These are phyloP conservation scores for Leptobrachium ailaonicum DNA, from an alignment of 2,113 vertebrate species.

Conservation along the genomic window DNA sequence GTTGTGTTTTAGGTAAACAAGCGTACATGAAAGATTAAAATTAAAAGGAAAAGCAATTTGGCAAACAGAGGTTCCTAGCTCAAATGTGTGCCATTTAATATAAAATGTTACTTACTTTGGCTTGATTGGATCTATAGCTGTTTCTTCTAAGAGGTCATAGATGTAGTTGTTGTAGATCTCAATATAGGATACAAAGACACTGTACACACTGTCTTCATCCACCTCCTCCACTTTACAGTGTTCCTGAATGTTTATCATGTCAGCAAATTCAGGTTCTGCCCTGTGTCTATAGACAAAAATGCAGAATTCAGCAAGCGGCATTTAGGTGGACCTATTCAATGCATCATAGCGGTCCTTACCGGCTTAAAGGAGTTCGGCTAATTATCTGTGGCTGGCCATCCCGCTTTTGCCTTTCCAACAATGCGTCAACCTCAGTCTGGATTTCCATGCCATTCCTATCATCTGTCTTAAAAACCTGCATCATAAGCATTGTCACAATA, in stretches of 20 bases:
- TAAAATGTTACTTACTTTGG: slow-evolving; percentile 79
- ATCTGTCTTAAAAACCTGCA: slow-evolving; percentile 90
- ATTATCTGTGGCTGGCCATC: slow-evolving; percentile 68
- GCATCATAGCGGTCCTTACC: slow-evolving; percentile 62
- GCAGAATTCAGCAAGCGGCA: accelerated
- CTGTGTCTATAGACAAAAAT: slow-evolving; percentile 68
- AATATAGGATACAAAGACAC: slow-evolving; percentile 92
- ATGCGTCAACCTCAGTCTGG: slow-evolving; percentile 87
- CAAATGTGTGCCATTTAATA: too few species aligned
- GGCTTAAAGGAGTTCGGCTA: slow-evolving; percentile 75
- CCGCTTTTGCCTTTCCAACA: slow-evolving; percentile 88
- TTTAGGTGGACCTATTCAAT: too few species aligned
- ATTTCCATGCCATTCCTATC: slow-evolving; percentile 94
- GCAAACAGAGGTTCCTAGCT: too few species aligned
- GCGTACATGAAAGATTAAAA: too few species aligned
- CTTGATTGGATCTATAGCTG: slow-evolving; percentile 79
- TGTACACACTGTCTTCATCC: slow-evolving; percentile 92
- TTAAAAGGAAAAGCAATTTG: too few species aligned
- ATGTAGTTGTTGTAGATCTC: slow-evolving; percentile 99
- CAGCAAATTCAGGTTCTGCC: slow-evolving; percentile 86
- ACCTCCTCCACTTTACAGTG: slow-evolving; percentile 78
- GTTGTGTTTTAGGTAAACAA: too few species aligned
- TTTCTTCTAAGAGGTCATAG: slow-evolving; percentile 91
- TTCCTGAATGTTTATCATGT: slow-evolving; percentile 86
- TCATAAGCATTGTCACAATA: too few species aligned